A percentile compares a stretch with the other conserved stretches of the same genome.
These are phyloP conservation scores for Penaeus chinensis DNA, from an alignment of 1,140 invertebrate genomes.

Conservation along the genomic window DNA sequence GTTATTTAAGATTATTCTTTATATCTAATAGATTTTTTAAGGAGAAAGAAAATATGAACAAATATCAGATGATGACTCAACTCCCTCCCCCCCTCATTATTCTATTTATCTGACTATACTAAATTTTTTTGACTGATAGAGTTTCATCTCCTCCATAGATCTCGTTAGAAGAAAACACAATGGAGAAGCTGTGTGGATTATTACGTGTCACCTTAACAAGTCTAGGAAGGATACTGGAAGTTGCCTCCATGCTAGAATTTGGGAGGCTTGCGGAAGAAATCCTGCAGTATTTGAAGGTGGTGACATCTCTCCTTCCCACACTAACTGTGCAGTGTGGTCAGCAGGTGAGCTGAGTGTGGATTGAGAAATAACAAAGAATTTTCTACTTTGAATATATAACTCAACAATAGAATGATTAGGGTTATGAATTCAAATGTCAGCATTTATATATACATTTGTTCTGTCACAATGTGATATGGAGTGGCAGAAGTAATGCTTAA, in stretches of 20 bases:
- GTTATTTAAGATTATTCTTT: too few relatives aligned
- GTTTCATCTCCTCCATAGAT: constrained; percentile 70
- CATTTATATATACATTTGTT: too few relatives aligned
- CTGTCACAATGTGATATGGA: too few relatives aligned
- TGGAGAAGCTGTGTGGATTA: constrained; percentile 81
- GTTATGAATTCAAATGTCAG: too few relatives aligned
- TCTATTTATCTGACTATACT: too few relatives aligned
- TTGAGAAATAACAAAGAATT: background rate
- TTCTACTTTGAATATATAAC: too few relatives aligned
- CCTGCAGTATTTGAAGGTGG: constrained; percentile 79
- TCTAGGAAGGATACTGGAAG: constrained; percentile 82
- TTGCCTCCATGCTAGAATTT: constrained; percentile 79
- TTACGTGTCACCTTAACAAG: constrained; percentile 76
- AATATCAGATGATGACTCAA: background rate
- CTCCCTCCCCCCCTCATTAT: too few relatives aligned
- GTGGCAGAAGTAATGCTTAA: too few relatives aligned
- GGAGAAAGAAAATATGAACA: background rate
- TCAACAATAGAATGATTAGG: too few relatives aligned
- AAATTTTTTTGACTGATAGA: background rate
- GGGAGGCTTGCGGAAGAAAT: constrained; percentile 84
- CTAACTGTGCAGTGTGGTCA: constrained; percentile 82
- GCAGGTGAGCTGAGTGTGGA: constrained; percentile 70
- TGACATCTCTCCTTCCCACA: constrained; percentile 79
- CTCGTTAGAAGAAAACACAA: constrained; percentile 78
- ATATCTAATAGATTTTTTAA: too few relatives aligned